A percentile compares a stretch with the other conserved stretches of the same genome.
phyloP scores from a whole-genome alignment of 1,140 invertebrate species.

The Scaptodrosophila lebanonensis region DNA sequence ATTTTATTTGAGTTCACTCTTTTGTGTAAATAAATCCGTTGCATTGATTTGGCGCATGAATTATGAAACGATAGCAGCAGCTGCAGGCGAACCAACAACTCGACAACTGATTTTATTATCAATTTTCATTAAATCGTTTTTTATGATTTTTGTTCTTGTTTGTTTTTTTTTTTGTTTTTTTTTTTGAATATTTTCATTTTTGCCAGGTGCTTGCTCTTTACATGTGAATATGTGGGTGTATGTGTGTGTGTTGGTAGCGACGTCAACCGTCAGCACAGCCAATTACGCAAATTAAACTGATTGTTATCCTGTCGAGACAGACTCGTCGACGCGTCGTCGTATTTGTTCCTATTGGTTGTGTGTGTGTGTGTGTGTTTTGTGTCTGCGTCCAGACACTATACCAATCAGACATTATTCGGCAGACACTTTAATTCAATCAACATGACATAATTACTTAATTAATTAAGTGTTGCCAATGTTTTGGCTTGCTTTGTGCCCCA shows the following conservation, averaged over 20 bases:
- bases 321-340: background rate
- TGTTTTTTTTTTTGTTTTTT: background rate
- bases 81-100: too few species aligned
- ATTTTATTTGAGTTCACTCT: constrained; percentile 9
- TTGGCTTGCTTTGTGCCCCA: too few species aligned
- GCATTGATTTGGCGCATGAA: too few species aligned
- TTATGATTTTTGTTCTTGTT: constrained; percentile 22
- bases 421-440: constrained; percentile 59
- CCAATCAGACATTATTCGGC: constrained; percentile 22
- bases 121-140: constrained; percentile 48
- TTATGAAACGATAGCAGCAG: too few species aligned
- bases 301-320: constrained; percentile 65
- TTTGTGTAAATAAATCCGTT: background rate
- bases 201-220: too few species aligned
- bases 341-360: too few species aligned
- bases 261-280: constrained; percentile 61
- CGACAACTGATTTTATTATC: constrained; percentile 37
- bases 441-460: constrained; percentile 71
- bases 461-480: too few species aligned
- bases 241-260: constrained; percentile 40
- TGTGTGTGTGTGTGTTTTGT: too few species aligned
- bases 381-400: too few species aligned
- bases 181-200: too few species aligned
- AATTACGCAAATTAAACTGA: constrained; percentile 74
- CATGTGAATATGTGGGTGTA: background rate